A percentile compares a stretch with the other conserved stretches of the same genome.
phyloP scores from a whole-genome alignment of 2,113 vertebrate genomes.

The Peromyscus californicus region DNA sequence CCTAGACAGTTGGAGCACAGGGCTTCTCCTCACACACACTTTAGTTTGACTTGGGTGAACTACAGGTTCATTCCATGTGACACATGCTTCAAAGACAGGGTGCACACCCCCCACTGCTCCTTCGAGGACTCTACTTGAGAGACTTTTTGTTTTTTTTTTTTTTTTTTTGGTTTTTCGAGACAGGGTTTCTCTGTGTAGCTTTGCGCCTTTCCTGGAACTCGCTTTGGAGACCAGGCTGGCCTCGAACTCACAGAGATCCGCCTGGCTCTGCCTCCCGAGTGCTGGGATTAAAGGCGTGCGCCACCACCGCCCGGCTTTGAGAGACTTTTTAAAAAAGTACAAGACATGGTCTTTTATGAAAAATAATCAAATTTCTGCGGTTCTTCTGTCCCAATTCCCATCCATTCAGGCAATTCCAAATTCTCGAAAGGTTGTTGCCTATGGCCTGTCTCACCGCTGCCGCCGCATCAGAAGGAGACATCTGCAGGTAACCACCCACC shows the following conservation, averaged over 20 bases:
- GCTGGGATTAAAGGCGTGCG: no score
- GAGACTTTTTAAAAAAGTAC: not conserved
- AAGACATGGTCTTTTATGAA: not conserved
- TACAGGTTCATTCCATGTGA: no score
- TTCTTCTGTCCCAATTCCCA: not conserved
- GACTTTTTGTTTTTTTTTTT: no score
- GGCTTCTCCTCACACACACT: not conserved
- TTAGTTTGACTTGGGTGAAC: not conserved
- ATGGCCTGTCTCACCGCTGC: not conserved
- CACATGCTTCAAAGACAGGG: not conserved
- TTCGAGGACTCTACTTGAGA: not conserved
- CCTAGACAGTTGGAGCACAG: not conserved
- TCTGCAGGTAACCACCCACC: no score
- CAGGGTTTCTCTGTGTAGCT: no score
- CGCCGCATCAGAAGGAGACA: not conserved
- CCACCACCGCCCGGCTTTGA: no score
- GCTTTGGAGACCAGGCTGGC: no score
- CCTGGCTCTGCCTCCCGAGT: no score
- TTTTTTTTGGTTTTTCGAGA: no score
- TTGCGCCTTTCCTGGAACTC: no score
- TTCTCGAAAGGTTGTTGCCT: conserved; percentile 26
- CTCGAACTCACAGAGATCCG: no score
- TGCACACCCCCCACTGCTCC: not conserved
- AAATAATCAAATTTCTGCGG: not conserved
- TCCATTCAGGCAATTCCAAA: not conserved